A percentile compares a stretch with the other conserved stretches of the same genome.
phyloP scores from a whole-genome alignment of 2,797 vertebrate genomes.

The Gymnopithys bicolor region DNA sequence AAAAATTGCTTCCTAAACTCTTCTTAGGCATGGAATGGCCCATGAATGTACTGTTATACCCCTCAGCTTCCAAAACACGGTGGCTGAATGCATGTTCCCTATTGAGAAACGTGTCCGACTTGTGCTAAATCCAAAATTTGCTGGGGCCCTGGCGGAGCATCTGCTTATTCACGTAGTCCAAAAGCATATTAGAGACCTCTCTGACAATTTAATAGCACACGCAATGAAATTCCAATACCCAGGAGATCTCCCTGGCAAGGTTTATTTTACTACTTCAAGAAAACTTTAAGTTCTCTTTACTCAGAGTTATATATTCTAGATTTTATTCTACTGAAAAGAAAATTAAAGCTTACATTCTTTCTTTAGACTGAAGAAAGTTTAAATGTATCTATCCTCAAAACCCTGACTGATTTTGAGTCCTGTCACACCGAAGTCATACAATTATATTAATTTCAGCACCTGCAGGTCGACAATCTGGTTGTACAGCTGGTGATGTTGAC shows the following conservation, averaged over 20 bases:
- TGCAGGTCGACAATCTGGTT: conserved; percentile 13
- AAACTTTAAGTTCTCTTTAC: background rate
- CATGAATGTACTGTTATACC: background rate
- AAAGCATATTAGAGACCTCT: background rate
- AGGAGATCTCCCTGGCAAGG: background rate
- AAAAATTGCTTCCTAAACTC: background rate
- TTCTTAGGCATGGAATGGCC: background rate
- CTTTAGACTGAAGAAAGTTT: background rate
- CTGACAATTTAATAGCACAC: background rate
- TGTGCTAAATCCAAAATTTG: background rate
- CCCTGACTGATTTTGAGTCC: background rate
- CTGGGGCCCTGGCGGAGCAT: background rate
- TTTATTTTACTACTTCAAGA: background rate
- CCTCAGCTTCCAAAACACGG: background rate
- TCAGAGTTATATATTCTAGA: background rate
- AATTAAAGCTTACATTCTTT: background rate
- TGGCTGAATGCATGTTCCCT: background rate
- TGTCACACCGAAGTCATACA: background rate
- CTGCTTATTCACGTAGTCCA: background rate
- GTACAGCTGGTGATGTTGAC: conserved; percentile 3
- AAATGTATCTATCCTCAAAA: background rate
- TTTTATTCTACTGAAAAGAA: background rate
- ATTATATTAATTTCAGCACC: conserved; percentile 17
- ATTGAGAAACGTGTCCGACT: background rate
- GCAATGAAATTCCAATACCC: background rate